Conservation (phyloP, 2,113 vertebrate genomes). For the Sprattus sprattus region DNA sequence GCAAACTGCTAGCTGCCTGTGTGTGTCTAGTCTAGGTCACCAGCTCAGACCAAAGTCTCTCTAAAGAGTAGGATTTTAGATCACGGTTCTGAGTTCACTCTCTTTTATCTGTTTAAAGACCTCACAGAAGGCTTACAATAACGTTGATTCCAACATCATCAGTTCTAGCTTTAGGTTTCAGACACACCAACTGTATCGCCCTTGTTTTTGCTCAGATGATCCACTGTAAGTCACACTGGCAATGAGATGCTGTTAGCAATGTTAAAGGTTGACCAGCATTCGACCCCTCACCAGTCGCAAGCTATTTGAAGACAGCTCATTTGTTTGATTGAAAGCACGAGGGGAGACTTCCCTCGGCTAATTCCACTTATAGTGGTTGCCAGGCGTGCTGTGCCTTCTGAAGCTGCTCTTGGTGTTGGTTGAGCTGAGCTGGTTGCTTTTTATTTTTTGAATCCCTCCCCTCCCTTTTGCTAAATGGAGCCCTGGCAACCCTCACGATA, state of each 20-base stretch:
- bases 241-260: background rate
- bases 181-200: background rate
- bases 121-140: background rate
- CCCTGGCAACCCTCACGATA: background rate
- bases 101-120: background rate
- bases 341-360: background rate
- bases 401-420: background rate
- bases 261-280: background rate
- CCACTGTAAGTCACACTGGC: background rate
- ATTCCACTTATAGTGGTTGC: background rate
- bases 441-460: background rate
- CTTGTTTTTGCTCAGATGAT: background rate
- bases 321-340: constrained; percentile 2
- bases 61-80: background rate
- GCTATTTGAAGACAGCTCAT: background rate
- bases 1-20: background rate
- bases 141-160: background rate
- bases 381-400: background rate
- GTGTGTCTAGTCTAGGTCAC: background rate
- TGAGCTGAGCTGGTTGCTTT: background rate
- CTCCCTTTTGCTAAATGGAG: background rate
- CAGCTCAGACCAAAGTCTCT: background rate
- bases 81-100: background rate
- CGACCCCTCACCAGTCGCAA: background rate
- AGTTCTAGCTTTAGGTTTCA: background rate